These are phyloP conservation scores for Agrochola litura DNA, from an alignment of 2,888 invertebrate species.

Conservation along the genomic window DNA sequence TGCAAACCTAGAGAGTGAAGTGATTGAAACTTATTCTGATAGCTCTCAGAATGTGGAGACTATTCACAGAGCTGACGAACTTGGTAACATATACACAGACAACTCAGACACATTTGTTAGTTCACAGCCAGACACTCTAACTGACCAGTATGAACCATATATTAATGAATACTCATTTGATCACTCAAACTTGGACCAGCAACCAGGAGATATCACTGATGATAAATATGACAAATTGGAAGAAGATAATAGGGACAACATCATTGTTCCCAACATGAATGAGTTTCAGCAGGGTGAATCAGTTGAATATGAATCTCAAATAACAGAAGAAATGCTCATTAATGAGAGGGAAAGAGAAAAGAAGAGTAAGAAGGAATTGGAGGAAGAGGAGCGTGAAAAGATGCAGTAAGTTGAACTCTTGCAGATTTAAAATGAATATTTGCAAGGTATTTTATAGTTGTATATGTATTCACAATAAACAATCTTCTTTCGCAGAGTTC, in stretches of 20 bases:
- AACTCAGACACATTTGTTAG: slow-evolving; percentile 79
- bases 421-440: not conserved
- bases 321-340: slow-evolving; percentile 84
- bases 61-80: slow-evolving; percentile 83
- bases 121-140: slow-evolving; percentile 79
- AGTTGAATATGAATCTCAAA: slow-evolving; percentile 79
- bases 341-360: slow-evolving; percentile 92
- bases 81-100: slow-evolving; percentile 86
- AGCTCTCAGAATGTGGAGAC: slow-evolving; percentile 83
- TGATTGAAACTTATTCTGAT: slow-evolving; percentile 82
- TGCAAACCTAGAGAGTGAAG: slow-evolving; percentile 77
- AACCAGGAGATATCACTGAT: slow-evolving; percentile 70
- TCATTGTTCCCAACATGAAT: slow-evolving; percentile 74
- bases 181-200: slow-evolving; percentile 73
- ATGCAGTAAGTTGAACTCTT: slow-evolving; percentile 94
- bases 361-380: slow-evolving; percentile 95
- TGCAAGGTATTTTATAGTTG: too few relatives aligned
- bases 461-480: not conserved
- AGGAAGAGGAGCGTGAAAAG: slow-evolving; percentile 98
- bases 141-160: slow-evolving; percentile 84
- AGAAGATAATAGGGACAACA: slow-evolving; percentile 70
- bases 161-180: slow-evolving; percentile 85
- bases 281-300: slow-evolving; percentile 81
- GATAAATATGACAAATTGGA: slow-evolving; percentile 70
- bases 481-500: slow-evolving; percentile 91